These are phyloP conservation scores for Seriola rivoliana DNA, from an alignment of 2,113 vertebrate genomes.

Conservation along the genomic window DNA sequence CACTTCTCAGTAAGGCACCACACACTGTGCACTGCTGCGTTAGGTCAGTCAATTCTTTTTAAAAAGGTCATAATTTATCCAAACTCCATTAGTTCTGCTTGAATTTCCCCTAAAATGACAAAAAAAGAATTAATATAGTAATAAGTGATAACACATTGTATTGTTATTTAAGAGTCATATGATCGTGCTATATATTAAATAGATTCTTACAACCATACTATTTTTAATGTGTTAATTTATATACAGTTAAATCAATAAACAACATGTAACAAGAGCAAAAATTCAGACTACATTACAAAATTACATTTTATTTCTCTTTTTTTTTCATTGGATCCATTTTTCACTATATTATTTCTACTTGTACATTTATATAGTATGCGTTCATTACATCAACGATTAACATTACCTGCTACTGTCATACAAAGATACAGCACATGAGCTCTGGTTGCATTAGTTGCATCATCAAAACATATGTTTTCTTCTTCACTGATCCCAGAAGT, in stretches of 20 bases:
- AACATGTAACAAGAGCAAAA: background rate
- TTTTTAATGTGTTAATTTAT: conserved; percentile 5
- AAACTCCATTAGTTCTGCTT: background rate
- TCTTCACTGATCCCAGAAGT: background rate
- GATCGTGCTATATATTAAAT: background rate
- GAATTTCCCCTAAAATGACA: background rate
- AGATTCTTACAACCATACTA: background rate
- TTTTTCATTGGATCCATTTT: conserved; percentile 26
- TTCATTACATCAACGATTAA: conserved; percentile 12
- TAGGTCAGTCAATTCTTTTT: no score
- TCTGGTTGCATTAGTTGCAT: background rate
- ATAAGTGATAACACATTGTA: background rate
- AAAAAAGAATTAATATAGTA: background rate
- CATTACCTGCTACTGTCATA: background rate
- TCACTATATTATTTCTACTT: conserved; percentile 13
- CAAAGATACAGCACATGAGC: background rate
- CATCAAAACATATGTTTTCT: background rate
- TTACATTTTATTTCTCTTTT: conserved; percentile 4
- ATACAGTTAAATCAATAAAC: conserved; percentile 8
- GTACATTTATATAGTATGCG: background rate
- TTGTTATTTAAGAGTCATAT: background rate
- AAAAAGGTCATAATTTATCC: no score
- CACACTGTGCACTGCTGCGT: no score
- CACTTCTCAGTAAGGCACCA: no score
- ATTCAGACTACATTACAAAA: conserved; percentile 16